Evolutionary conservation across 2,113 vertebrate genomes (phyloP).

Genomic region (Acrocephalus kingi): DNA sequence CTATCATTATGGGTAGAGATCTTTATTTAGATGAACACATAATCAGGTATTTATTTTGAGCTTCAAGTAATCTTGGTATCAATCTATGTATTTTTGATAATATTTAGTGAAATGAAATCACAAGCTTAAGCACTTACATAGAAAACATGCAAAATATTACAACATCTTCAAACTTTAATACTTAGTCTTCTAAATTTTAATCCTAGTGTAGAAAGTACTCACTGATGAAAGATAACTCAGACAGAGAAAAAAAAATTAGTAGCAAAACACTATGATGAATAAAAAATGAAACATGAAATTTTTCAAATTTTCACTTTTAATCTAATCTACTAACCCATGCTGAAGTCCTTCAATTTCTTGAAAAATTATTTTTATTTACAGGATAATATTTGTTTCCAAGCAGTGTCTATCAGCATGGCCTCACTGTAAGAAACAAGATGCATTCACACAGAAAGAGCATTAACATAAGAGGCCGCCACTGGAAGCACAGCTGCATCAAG

Average conservation of each 20-base stretch:
- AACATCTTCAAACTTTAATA: neutral
- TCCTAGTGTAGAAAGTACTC: neutral
- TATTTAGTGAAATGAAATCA: neutral
- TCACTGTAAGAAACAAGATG: neutral
- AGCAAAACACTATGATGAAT: neutral
- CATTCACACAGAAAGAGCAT: neutral
- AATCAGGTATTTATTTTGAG: neutral
- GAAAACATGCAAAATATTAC: neutral
- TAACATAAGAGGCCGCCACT: neutral
- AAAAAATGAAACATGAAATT: neutral
- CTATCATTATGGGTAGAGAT: neutral
- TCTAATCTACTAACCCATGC: neutral
- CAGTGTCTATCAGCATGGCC: neutral
- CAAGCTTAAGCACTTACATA: neutral
- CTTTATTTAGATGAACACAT: neutral
- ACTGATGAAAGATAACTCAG: neutral
- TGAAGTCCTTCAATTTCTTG: neutral
- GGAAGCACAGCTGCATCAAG: neutral
- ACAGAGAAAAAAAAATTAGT: neutral
- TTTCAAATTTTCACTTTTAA: neutral
- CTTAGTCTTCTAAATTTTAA: neutral
- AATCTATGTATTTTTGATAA: neutral
- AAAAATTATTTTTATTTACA: neutral
- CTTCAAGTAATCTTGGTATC: neutral
- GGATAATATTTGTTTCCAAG: neutral